Percentiles rank a stretch among this genome's conserved stretches.
These are phyloP conservation scores for Stenchaetothrips biformis DNA, from an alignment of 2,888 invertebrate genomes.

Conservation along the genomic window DNA sequence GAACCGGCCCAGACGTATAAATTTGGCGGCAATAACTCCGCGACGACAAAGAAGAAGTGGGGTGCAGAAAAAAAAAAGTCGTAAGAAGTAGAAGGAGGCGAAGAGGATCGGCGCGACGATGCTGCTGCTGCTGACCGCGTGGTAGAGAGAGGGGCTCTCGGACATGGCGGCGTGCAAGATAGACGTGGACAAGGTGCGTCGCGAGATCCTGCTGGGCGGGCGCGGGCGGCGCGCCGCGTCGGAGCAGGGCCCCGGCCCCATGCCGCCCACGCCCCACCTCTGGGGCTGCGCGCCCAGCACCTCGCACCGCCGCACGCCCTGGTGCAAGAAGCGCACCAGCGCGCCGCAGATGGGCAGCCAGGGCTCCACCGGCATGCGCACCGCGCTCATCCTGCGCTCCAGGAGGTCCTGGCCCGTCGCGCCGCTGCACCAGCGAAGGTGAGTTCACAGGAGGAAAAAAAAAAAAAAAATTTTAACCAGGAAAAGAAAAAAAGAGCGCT, in stretches of 20 bases:
- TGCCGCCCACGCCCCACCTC: conserved; percentile 48
- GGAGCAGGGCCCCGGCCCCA: conserved; percentile 60
- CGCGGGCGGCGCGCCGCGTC: conserved; percentile 61
- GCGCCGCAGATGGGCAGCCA: conserved; percentile 62
- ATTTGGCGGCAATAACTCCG: neutral
- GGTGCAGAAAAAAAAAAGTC: neutral
- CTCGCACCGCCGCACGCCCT: conserved; percentile 41
- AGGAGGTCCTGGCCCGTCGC: conserved; percentile 73
- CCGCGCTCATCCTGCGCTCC: conserved; percentile 62
- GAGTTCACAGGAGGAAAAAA: too few relatives aligned
- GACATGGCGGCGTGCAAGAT: conserved; percentile 37
- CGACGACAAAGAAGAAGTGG: neutral
- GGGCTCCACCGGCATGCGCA: conserved; percentile 39
- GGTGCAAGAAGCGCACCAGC: conserved; percentile 63
- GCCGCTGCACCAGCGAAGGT: conserved; percentile 64
- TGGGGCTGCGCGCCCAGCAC: conserved; percentile 56
- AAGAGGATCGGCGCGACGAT: neutral
- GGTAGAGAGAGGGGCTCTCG: too few relatives aligned
- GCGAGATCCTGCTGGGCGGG: conserved; percentile 52
- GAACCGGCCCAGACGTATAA: conserved; percentile 1
- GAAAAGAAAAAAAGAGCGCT: too few relatives aligned
- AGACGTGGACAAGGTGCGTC: conserved; percentile 42
- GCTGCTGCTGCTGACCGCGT: neutral
- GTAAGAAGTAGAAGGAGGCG: neutral
- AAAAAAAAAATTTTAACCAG: too few relatives aligned